Evolutionary conservation across 2,888 invertebrate genomes (phyloP), one percentile per base, ranked within the genome.

Genomic region (Perdita meconis): DNA sequence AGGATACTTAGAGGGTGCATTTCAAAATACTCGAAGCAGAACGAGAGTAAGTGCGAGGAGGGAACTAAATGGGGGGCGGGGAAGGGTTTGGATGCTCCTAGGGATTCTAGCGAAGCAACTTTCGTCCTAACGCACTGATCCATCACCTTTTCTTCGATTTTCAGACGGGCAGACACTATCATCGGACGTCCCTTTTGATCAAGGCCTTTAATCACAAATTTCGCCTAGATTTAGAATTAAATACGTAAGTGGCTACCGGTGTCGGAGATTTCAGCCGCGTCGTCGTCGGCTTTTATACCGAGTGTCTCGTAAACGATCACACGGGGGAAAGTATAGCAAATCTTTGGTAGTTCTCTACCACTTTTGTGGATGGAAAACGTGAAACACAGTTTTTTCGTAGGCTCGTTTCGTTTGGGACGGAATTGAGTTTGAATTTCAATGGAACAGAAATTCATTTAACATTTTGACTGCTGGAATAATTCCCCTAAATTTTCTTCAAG

Each of bases 151-250:
- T 56, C 19, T 61, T 55, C 13, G n/a, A 75, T 72, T 85, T 96
- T 83, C 96, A 98, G 97, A 96, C 96, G 89, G 97, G 97, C 91
- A 97, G 97, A 94, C 98, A 98, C 93, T 97, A 96, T 94, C 97
- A 98, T 93, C 96, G 97, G 93, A 98, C 98, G 91, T 97, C 97
- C 92, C 96, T 98, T 93, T 96, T 98, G 94, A 98, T 98, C 94
- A 98, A 98, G 95, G 98, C 98, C 93, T 98, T 98, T 94, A 97
- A 97, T 94, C 97, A 98, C 94, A 98, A 97, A 95, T 98, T 98
- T 94, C 96, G 97, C 92, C 95, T 98, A 94, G 97, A 98, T 94
- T 95, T 98, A 94, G 97, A 98, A 95, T 96, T 98, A 94, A 98
- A 98, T 94, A 97, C 97, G 97, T 98, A 94, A 97, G 97, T 96